These are phyloP conservation scores for Microplitis demolitor DNA, from an alignment of 1,140 invertebrate species.

Conservation along the genomic window DNA sequence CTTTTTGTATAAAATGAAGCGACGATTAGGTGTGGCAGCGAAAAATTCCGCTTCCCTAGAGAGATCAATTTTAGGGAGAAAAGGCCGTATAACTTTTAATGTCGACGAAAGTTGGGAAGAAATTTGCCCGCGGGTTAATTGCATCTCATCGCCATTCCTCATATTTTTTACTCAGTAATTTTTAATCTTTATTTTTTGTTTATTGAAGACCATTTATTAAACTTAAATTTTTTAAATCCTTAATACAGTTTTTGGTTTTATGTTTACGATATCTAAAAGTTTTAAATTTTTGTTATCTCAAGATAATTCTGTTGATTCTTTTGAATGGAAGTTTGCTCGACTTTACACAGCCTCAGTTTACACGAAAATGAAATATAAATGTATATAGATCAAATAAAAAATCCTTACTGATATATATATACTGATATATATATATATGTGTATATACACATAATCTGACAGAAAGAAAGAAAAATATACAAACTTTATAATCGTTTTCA, in stretches of 20 bases:
- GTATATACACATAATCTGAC: too few species aligned
- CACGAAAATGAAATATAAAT: background rate
- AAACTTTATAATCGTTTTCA: too few species aligned
- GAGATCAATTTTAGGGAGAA: background rate
- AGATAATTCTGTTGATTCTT: slow-evolving; percentile 21
- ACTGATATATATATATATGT: too few species aligned
- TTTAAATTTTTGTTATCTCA: slow-evolving; percentile 4
- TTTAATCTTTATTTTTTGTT: background rate
- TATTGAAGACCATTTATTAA: background rate
- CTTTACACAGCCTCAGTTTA: slow-evolving; percentile 12
- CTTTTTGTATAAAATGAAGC: background rate
- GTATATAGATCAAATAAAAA: too few species aligned
- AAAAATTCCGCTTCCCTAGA: background rate
- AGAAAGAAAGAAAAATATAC: too few species aligned
- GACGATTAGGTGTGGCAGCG: background rate
- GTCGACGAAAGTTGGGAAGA: slow-evolving; percentile 4
- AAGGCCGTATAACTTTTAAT: slow-evolving; percentile 4
- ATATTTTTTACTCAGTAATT: slow-evolving; percentile 5
- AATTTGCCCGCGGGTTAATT: slow-evolving; percentile 1
- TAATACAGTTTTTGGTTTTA: background rate
- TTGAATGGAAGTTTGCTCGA: background rate
- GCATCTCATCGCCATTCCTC: background rate
- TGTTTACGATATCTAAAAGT: background rate
- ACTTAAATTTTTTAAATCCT: background rate
- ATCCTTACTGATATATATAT: too few species aligned